Conservation (phyloP, 1,140 invertebrate genomes). For the Copidosoma floridanum region DNA sequence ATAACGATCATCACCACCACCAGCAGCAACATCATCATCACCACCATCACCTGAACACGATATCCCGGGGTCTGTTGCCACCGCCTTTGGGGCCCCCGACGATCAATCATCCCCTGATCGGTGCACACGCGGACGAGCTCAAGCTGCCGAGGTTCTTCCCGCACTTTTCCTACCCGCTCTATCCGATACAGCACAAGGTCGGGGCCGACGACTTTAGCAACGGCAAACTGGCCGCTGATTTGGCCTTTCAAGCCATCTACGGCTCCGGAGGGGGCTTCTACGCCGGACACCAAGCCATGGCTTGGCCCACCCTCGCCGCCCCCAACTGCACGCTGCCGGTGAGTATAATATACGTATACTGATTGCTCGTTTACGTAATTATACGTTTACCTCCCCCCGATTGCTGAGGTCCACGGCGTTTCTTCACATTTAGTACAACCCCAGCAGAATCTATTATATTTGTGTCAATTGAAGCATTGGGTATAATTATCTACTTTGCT, state of each 20-base stretch:
- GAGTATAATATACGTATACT: slow-evolving; percentile 40
- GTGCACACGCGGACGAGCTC: slow-evolving; percentile 61
- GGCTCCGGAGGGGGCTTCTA: slow-evolving; percentile 57
- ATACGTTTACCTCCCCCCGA: no score
- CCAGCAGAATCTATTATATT: no score
- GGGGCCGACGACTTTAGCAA: slow-evolving; percentile 54
- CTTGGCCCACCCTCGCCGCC: slow-evolving; percentile 43
- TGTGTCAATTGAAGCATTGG: no score
- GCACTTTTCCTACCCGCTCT: slow-evolving; percentile 69
- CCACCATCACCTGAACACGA: slow-evolving; percentile 41
- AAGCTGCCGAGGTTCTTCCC: slow-evolving; percentile 70
- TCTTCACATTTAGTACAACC: no score
- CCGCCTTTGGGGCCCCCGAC: slow-evolving; percentile 60
- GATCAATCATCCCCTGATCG: slow-evolving; percentile 60
- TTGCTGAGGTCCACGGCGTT: no score
- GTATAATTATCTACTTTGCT: no score
- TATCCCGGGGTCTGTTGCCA: slow-evolving; percentile 63
- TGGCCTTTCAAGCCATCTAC: slow-evolving; percentile 65
- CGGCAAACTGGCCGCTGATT: slow-evolving; percentile 64
- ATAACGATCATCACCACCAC: slow-evolving; percentile 37
- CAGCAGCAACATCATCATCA: no score
- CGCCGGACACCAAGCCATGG: slow-evolving; percentile 46
- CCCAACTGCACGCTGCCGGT: slow-evolving; percentile 42
- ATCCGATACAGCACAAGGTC: slow-evolving; percentile 66
- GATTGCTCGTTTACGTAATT: no score